Conservation (phyloP, 2,888 invertebrate species). For the Diaprepes abbreviatus region DNA sequence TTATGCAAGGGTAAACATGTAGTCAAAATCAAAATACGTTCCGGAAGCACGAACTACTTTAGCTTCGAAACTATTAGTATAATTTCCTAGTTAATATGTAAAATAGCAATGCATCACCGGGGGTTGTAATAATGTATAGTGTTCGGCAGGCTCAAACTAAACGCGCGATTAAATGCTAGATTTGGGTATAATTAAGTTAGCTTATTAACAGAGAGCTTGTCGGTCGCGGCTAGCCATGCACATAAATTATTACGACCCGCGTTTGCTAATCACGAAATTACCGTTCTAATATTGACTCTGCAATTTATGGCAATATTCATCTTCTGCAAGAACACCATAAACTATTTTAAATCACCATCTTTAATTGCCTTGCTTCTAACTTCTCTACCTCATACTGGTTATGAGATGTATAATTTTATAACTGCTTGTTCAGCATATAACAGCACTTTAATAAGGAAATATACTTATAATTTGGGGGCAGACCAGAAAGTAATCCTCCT, state of each 20-base stretch:
- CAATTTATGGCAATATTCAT: conserved; percentile 47
- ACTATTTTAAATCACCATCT: conserved; percentile 33
- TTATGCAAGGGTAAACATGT: conserved; percentile 6
- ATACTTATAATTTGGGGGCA: neutral
- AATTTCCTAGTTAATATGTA: conserved; percentile 57
- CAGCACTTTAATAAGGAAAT: conserved; percentile 9
- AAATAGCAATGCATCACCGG: conserved; percentile 56
- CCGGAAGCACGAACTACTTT: conserved; percentile 4
- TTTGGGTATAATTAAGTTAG: conserved; percentile 61
- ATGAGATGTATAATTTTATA: conserved; percentile 13
- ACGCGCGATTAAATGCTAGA: conserved; percentile 59
- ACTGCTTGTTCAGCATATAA: conserved; percentile 1
- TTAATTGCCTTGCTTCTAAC: conserved; percentile 29
- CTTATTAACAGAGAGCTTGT: conserved; percentile 57
- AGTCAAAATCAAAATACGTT: conserved; percentile 18
- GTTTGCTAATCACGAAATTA: conserved; percentile 50
- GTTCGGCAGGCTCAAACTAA: conserved; percentile 52
- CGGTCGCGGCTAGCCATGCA: conserved; percentile 56
- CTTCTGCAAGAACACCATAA: conserved; percentile 38
- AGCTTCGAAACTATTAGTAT: conserved; percentile 51
- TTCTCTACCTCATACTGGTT: conserved; percentile 21
- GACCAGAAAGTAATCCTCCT: too few relatives aligned
- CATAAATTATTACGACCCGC: conserved; percentile 58
- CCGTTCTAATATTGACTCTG: conserved; percentile 45
- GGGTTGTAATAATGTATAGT: conserved; percentile 54